phyloP scores from a whole-genome alignment of 2,888 invertebrate species.

The Holacanthella duospinosa region DNA sequence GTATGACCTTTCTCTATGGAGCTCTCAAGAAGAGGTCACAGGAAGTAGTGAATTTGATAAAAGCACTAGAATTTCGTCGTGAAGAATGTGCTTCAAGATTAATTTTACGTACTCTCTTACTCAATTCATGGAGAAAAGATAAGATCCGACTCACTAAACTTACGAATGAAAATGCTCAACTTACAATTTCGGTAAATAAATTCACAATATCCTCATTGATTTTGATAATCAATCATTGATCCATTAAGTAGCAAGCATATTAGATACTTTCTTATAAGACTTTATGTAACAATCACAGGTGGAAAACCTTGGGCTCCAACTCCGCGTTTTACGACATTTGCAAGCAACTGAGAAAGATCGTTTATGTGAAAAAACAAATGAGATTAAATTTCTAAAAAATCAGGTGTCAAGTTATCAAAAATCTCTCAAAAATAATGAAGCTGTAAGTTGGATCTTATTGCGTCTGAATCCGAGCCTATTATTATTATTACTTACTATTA shows the following conservation, averaged over 20 bases:
- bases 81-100: slow-evolving; percentile 23
- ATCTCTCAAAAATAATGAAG: neutral
- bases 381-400: neutral
- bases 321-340: slow-evolving; percentile 7
- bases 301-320: slow-evolving; percentile 4
- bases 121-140: slow-evolving; percentile 27
- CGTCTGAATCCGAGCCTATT: neutral
- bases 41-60: slow-evolving; percentile 6
- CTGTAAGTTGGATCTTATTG: too few species aligned
- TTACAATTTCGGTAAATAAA: slow-evolving; percentile 19
- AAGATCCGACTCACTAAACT: slow-evolving; percentile 16
- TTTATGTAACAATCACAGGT: too few species aligned
- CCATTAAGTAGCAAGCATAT: too few species aligned
- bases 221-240: too few species aligned
- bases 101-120: slow-evolving; percentile 23
- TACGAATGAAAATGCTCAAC: slow-evolving; percentile 21
- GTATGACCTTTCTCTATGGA: slow-evolving; percentile 15
- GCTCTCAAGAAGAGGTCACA: slow-evolving; percentile 15
- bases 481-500: neutral
- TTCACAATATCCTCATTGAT: too few species aligned
- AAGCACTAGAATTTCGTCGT: slow-evolving; percentile 9
- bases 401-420: neutral
- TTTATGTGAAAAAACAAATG: neutral
- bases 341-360: neutral
- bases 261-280: too few species aligned